Base-by-base conservation (phyloP, 2,113 vertebrate genomes). In the Macquaria ambigua region DNA sequence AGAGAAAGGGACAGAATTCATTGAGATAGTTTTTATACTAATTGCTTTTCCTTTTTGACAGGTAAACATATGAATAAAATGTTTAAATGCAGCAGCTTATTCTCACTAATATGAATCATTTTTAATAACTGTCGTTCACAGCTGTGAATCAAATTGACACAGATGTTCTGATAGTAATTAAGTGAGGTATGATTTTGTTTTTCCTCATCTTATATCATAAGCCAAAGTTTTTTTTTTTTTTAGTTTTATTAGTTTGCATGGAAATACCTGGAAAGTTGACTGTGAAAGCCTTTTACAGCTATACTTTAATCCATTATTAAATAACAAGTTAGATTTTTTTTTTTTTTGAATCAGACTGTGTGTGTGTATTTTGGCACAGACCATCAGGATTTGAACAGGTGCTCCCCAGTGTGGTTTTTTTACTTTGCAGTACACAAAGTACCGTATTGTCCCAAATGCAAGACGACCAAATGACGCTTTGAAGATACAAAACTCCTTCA, bases 1-100 rank as follows among this genome's bases (percentile, higher is more conserved):
- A 39, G 43, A 86, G 16, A 59, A 18, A 21, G 25, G 52, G 73
- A 85, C 50, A 70, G n/a, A 67, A 79, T 62, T 83, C 48, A 81
- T 80, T 71, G 69, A 61, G 63, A 73, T 72, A 12, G 18, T 62
- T 62, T 66, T 52, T 14, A 23, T 31, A 46, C 18, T 66, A 79
- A 84, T 76, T 56, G 56, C 18, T 28, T 58, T 66, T 34, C 14
- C 25, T 82, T 55, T 69, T 55, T 79, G 50, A 55, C 34, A 28
- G 28, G 37, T n/a, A 53, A 78, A 76, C 53, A 55, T 61, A 20
- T 52, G 23, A 31, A 52, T 16, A 73, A 59, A 37, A 20, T 10
- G 14, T 70, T 79, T 37, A 68, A 72, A 85, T 15, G 28, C 6
- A 53, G 21, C 3, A 48, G 31, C 10, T 52, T 43, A 12, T 68